Evolutionary conservation across 1,140 invertebrate genomes (phyloP).

Genomic region (Amphibalanus amphitrite): DNA sequence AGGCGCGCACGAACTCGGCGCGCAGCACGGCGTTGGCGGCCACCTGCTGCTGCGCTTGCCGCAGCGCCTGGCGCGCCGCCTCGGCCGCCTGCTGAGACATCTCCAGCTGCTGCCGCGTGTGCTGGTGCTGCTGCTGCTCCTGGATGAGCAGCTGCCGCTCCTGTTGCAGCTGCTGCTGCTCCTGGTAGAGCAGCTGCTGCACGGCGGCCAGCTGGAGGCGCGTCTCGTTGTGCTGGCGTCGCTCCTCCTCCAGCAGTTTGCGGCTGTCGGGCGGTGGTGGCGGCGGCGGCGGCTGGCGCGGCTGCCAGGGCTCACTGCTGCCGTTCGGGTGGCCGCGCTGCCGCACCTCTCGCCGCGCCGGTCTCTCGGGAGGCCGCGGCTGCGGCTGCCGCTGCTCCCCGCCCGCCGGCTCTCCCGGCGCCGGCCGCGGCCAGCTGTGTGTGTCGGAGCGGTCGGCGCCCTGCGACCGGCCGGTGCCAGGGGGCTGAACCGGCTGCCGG

Average conservation of each 20-base stretch:
- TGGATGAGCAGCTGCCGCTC: not conserved
- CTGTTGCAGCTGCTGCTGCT: not conserved
- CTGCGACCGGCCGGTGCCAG: too few relatives aligned
- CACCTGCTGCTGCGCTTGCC: not conserved
- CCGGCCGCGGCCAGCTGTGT: too few relatives aligned
- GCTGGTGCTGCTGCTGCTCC: too few relatives aligned
- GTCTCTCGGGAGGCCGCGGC: too few relatives aligned
- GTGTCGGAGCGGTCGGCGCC: too few relatives aligned
- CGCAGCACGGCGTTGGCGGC: not conserved
- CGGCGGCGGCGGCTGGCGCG: not conserved
- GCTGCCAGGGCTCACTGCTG: too few relatives aligned
- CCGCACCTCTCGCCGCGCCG: too few relatives aligned
- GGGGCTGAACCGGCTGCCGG: not conserved
- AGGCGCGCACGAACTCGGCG: not conserved
- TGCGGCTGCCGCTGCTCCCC: not conserved
- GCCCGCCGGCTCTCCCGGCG: too few relatives aligned
- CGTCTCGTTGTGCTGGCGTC: not conserved
- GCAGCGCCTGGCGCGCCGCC: too few relatives aligned
- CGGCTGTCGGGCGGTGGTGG: not conserved
- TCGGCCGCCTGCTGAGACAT: too few relatives aligned
- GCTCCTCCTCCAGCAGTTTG: not conserved
- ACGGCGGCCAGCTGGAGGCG: not conserved
- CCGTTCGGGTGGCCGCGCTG: too few relatives aligned
- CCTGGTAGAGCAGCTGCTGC: not conserved
- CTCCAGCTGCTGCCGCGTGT: too few relatives aligned